Evolutionary conservation across 2,797 vertebrate species (phyloP).

Genomic region (Catharus ustulatus): DNA sequence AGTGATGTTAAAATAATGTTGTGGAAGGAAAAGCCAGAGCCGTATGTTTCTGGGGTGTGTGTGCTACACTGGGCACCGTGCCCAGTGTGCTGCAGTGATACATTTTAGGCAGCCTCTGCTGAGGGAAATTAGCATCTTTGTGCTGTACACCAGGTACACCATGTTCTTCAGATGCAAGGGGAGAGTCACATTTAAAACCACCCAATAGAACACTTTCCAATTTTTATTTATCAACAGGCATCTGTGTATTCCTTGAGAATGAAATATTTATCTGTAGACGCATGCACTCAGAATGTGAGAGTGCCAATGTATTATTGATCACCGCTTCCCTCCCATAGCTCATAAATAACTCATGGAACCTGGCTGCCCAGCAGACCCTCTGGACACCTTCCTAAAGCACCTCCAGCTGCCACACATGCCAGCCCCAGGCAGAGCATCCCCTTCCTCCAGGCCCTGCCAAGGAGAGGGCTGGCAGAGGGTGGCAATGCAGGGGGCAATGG

Average conservation of each 20-base stretch:
- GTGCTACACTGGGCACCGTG: background rate
- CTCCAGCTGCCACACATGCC: background rate
- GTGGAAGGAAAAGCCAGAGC: slow-evolving; percentile 22
- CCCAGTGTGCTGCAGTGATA: slow-evolving; percentile 7
- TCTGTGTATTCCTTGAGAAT: slow-evolving; percentile 19
- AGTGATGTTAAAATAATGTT: slow-evolving; percentile 41
- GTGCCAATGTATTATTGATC: slow-evolving; percentile 47
- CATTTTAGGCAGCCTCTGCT: slow-evolving; percentile 19
- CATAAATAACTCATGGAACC: slow-evolving; percentile 42
- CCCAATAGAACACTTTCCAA: slow-evolving; percentile 25
- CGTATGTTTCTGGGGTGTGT: background rate
- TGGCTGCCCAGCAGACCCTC: background rate
- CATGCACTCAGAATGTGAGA: slow-evolving; percentile 1
- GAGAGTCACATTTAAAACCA: slow-evolving; percentile 26
- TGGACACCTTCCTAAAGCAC: background rate
- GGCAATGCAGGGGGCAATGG: background rate
- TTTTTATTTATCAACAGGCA: slow-evolving; percentile 60
- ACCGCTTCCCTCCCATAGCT: background rate
- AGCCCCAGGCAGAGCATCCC: background rate
- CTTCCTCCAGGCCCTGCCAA: background rate
- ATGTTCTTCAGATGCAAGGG: slow-evolving; percentile 27
- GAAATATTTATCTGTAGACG: slow-evolving; percentile 59
- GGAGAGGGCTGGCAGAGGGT: background rate
- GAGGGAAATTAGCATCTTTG: slow-evolving; percentile 49
- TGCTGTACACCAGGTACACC: slow-evolving; percentile 27